Conservation (phyloP, 2,113 vertebrate species). For the Sturnira hondurensis region DNA sequence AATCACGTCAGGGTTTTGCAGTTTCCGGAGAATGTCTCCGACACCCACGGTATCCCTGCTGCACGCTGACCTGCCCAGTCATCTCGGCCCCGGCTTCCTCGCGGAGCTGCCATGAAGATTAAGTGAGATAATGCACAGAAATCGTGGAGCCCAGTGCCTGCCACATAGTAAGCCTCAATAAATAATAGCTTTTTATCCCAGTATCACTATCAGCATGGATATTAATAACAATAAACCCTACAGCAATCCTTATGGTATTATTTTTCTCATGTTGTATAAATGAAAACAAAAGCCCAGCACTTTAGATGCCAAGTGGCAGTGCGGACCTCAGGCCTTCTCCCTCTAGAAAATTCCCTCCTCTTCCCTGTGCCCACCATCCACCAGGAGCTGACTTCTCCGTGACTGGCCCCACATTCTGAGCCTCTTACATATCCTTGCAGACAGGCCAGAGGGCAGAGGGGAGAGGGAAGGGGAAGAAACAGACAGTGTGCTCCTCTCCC, state of each 20-base stretch:
- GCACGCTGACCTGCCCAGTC: rapidly evolving
- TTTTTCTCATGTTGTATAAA: background rate
- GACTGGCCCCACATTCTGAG: background rate
- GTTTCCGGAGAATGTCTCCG: rapidly evolving
- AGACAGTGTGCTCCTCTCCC: background rate
- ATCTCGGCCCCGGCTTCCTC: background rate
- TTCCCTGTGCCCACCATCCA: background rate
- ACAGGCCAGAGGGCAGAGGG: background rate
- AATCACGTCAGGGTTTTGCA: rapidly evolving
- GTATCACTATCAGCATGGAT: background rate
- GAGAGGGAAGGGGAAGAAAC: background rate
- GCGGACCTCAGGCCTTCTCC: background rate
- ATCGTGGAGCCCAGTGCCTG: background rate
- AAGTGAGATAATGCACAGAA: background rate
- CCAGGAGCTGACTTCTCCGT: background rate
- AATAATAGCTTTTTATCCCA: background rate
- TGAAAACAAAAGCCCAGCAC: background rate
- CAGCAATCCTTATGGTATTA: background rate
- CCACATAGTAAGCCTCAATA: background rate
- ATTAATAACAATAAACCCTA: background rate
- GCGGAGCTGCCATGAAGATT: background rate
- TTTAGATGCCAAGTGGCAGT: background rate
- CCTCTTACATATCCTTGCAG: background rate
- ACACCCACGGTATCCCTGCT: no score
- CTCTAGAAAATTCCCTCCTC: background rate